Evolutionary conservation across 2,888 invertebrate species (phyloP), one percentile per base, ranked within the genome.

Genomic region (Criorhina ranunculi): DNA sequence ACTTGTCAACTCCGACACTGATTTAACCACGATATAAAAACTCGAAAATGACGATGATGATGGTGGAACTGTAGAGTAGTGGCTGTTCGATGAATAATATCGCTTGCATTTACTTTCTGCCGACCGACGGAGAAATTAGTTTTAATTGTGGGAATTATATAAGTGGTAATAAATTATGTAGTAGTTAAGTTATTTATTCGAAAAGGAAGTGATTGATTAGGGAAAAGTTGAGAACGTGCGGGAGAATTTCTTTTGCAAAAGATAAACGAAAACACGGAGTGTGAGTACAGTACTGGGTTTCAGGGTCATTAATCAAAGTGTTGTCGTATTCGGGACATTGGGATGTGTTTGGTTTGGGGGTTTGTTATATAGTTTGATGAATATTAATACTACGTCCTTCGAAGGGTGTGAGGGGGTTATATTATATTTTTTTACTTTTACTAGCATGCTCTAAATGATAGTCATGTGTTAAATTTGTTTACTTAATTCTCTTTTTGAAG

Each of bases 91-190:
- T 57, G 57, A 77, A 77, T 76, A 59, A 77, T 66, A 77, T 53
- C 31, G 46, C 69, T 75, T 49, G 72, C 37, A 55, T 40, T 53
- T 66, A 12, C n/a, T 15, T 9, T 15, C 46, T 31, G 44, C 17
- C n/a, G 40, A 46, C 17, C n/a, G 40, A 46, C 24, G 31, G 53
- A 35, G 19, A 72, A 73, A 78, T 72, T 72, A 55, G 60, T 78
- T 78, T 78, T 83, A 73, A 83, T 73, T 83, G 73, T 59, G 73
- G 55, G 67, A 62, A 72, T 73, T 72, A 40, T 66, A 46, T 73
- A 78, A 78, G 67, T 83, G 42, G 53, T 49, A 62, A 73, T 83
- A 78, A 83, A 67, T 78, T 78, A 69, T 83, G 67, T 29, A 78
- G 60, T 37, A 64, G 57, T 59, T 40, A 64, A 67, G 70, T 46